Conservation (phyloP, 2,888 invertebrate genomes). For the Trissonchulus sp. region DNA sequence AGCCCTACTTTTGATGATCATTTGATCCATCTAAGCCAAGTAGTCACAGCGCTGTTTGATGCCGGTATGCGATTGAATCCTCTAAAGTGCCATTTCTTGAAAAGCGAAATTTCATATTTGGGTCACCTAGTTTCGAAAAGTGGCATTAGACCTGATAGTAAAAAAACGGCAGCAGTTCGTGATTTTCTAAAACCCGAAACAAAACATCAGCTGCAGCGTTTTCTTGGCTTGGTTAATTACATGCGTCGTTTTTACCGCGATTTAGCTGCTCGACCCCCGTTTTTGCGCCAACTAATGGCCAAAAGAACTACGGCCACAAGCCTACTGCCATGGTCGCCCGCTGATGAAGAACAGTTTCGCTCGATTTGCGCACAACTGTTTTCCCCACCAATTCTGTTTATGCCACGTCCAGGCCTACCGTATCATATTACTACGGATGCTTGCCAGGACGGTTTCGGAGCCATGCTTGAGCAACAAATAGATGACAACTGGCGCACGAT, state of each 20-base stretch:
- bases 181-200: background rate
- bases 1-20: background rate
- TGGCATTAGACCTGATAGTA: background rate
- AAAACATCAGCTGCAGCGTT: background rate
- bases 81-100: background rate
- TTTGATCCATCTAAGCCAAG: background rate
- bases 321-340: too few species aligned
- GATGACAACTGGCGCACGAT: too few species aligned
- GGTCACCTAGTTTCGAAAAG: background rate
- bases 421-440: too few species aligned
- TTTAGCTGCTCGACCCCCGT: too few species aligned
- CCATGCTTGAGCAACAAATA: too few species aligned
- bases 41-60: background rate
- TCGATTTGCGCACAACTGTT: too few species aligned
- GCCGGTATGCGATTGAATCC: background rate
- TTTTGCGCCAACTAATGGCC: too few species aligned
- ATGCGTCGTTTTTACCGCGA: background rate
- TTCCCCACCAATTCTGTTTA: too few species aligned
- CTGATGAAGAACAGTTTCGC: too few species aligned
- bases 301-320: too few species aligned
- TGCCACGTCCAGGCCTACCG: too few species aligned
- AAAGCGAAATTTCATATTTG: background rate
- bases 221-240: background rate
- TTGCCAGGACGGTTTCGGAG: too few species aligned
- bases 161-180: background rate